Percentiles rank a stretch among this genome's conserved stretches.
These are phyloP conservation scores for Oscheius sp. DNA, from an alignment of 1,140 invertebrate species.

Conservation along the genomic window DNA sequence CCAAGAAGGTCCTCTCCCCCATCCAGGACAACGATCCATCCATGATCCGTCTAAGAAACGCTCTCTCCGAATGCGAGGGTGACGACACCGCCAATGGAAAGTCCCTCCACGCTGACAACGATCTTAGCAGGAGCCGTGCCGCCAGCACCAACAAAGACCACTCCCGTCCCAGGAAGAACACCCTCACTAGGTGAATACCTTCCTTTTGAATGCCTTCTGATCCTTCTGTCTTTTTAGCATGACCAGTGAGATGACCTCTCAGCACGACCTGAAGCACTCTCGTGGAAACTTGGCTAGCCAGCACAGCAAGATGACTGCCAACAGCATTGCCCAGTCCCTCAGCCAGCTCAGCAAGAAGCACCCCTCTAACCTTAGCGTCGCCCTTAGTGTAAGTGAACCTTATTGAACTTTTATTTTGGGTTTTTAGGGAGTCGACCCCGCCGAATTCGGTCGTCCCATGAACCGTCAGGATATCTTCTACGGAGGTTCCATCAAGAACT, in stretches of 20 bases:
- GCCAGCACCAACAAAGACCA: constrained; percentile 15
- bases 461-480: constrained; percentile 57
- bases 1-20: background rate
- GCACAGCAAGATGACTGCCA: constrained; percentile 50
- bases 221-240: constrained; percentile 28
- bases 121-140: background rate
- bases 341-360: constrained; percentile 51
- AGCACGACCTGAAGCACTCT: constrained; percentile 19
- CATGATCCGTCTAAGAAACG: background rate
- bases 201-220: no score
- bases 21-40: background rate
- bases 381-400: constrained; percentile 45
- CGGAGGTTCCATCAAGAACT: constrained; percentile 55
- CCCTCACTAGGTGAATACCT: constrained; percentile 48
- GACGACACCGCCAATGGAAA: background rate
- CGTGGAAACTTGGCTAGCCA: constrained; percentile 50
- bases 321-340: constrained; percentile 57
- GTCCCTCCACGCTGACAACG: background rate
- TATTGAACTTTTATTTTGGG: background rate
- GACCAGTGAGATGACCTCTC: constrained; percentile 46
- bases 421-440: constrained; percentile 55
- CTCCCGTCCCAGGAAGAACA: constrained; percentile 44
- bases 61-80: constrained; percentile 28
- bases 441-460: constrained; percentile 55
- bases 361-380: constrained; percentile 50